A percentile compares a stretch with the other conserved stretches of the same genome.
Conservation (phyloP, 2,113 vertebrate species). For the Microtus pennsylvanicus region DNA sequence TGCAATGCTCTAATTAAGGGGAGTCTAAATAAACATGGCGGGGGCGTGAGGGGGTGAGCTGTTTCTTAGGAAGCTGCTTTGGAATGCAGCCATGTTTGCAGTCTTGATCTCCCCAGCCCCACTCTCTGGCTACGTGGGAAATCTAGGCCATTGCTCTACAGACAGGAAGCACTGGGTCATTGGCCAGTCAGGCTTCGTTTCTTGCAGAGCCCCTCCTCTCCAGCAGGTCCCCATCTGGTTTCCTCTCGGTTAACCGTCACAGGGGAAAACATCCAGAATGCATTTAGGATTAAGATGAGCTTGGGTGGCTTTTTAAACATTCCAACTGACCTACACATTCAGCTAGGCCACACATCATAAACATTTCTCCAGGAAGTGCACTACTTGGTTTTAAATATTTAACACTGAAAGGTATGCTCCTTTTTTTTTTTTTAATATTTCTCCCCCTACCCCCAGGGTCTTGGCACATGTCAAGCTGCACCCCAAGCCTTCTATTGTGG, state of each 20-base stretch:
- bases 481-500: not conserved
- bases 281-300: constrained; percentile 38
- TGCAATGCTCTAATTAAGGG: constrained; percentile 81
- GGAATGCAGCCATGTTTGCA: constrained; percentile 68
- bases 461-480: not conserved
- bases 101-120: constrained; percentile 26
- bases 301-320: constrained; percentile 43
- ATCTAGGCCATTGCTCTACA: constrained; percentile 67
- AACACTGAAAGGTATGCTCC: not conserved
- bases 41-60: constrained; percentile 54
- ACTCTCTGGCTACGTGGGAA: not conserved
- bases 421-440: not conserved
- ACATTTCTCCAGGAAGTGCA: constrained; percentile 20
- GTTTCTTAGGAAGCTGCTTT: constrained; percentile 73
- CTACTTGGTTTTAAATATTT: constrained; percentile 50
- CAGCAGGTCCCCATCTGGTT: not conserved
- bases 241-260: constrained; percentile 19
- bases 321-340: not conserved
- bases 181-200: constrained; percentile 42
- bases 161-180: not conserved
- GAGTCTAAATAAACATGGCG: constrained; percentile 78
- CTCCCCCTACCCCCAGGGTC: not conserved
- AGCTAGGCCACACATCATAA: not conserved
- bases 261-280: constrained; percentile 10
- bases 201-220: not conserved